Base-by-base conservation (phyloP, 30 jellyfish, hydroid and myxozoan genomes). In the Pseudorhiza aurosa region DNA sequence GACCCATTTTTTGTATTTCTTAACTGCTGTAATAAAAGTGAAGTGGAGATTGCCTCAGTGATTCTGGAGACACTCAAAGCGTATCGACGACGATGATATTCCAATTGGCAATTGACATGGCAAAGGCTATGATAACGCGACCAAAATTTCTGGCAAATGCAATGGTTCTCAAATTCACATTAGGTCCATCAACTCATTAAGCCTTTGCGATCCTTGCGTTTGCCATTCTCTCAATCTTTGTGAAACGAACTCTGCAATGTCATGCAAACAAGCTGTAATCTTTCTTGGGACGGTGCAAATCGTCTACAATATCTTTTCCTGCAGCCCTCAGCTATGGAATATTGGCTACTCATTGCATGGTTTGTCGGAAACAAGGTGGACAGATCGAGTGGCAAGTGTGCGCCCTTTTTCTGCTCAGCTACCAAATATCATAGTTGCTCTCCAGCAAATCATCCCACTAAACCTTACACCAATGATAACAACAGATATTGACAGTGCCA, bases 41-140 rank as follows among this genome's bases (percentile, higher is more conserved):
- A 82, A 43, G 82, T 60, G 40, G 79, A 76, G 15, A 76, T 76
- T 76, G 82, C 83, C 30, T 77, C 72, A 28, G 8, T 77, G 72
- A 58, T 77, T 49, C 72, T 77, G 83, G 72, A 77, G 55, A 63
- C 83, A 45, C 72, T 77, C 72, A 33, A 64, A 64, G 43, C 60
- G 68, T 47, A 37, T n/a, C n/a, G n/a, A n/a, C n/a, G n/a, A n/a
- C n/a, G n/a, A n/a, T 77, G 82, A 49, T 12, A 63, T 77, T 22
- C 83, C 90, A 19, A 56, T 82, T 55, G 65, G 62, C 42, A 88
- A 82, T 57, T 82, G 87, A 68, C 95, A 72, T 17, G 81, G 89
- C 39, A 81, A 68, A 82, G 95, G 95, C 65, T 82, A 68, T 73
- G 95, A 69, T 19, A 82, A 82, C 70, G 87, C 87, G 40, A 81